Evolutionary conservation across 2,888 invertebrate genomes (phyloP).

Genomic region (Campoplex capitator): DNA sequence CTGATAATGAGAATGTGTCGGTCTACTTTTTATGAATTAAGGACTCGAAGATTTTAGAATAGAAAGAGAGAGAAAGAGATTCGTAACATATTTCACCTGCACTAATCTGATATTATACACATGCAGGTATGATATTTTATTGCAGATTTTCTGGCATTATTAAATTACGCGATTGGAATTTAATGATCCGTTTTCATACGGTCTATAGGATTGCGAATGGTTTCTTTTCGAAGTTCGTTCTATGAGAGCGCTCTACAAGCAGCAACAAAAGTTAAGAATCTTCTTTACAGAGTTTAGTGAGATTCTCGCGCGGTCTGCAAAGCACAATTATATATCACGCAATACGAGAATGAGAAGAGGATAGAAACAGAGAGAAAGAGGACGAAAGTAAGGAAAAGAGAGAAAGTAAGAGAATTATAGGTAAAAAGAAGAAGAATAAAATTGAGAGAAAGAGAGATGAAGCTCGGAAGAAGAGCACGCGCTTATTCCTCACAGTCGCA

Average conservation of each 20-base stretch:
- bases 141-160: not conserved
- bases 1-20: too few relatives aligned
- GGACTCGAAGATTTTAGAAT: not conserved
- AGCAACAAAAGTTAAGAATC: slow-evolving; percentile 15
- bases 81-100: not conserved
- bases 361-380: not conserved
- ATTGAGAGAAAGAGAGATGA: slow-evolving; percentile 16
- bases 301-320: slow-evolving; percentile 33
- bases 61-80: not conserved
- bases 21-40: not conserved
- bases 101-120: not conserved
- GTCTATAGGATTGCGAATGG: slow-evolving; percentile 17
- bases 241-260: not conserved
- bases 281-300: slow-evolving; percentile 17
- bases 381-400: not conserved
- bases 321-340: slow-evolving; percentile 33
- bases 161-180: slow-evolving; percentile 37
- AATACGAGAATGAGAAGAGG: not conserved
- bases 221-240: not conserved
- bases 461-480: slow-evolving; percentile 62
- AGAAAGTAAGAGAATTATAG: slow-evolving; percentile 1
- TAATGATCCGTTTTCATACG: slow-evolving; percentile 44
- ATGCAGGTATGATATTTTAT: not conserved
- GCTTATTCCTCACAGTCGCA: slow-evolving; percentile 67
- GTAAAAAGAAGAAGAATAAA: slow-evolving; percentile 2